Conservation (phyloP, 2,888 invertebrate species). For the Sialis lutaria region DNA sequence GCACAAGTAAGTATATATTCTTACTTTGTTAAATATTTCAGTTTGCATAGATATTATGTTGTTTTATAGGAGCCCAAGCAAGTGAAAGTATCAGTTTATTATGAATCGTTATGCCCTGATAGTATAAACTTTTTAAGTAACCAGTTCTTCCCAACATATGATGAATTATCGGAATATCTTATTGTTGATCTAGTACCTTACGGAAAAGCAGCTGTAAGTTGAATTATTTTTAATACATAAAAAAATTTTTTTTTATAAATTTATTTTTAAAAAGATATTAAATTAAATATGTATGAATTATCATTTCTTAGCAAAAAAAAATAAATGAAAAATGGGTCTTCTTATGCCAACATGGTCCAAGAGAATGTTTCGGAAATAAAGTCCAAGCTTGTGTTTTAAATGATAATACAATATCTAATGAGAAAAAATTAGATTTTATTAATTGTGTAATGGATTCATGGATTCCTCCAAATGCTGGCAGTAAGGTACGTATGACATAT, state of each 20-base stretch:
- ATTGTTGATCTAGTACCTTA: conserved; percentile 14
- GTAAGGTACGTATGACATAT: conserved; percentile 13
- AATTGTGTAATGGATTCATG: conserved; percentile 23
- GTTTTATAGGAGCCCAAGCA: neutral
- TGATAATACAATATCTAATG: conserved; percentile 16
- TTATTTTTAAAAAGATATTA: neutral
- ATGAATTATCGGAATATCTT: conserved; percentile 18
- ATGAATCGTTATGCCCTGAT: conserved; percentile 33
- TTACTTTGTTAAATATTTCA: no score
- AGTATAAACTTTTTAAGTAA: conserved; percentile 26
- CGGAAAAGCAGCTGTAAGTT: conserved; percentile 12
- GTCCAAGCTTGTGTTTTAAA: conserved; percentile 30
- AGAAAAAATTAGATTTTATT: conserved; percentile 18
- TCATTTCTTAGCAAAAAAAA: conserved; percentile 7
- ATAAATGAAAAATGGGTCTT: conserved; percentile 19
- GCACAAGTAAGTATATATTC: no score
- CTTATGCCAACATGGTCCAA: conserved; percentile 30
- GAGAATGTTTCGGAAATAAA: conserved; percentile 31
- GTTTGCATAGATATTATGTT: no score
- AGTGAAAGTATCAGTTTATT: conserved; percentile 27
- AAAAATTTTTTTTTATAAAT: neutral
- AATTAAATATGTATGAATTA: neutral
- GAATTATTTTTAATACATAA: neutral
- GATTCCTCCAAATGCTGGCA: conserved; percentile 15
- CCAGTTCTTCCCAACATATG: conserved; percentile 24